phyloP scores from a whole-genome alignment of 2,113 vertebrate species.

The Anolis carolinensis region DNA sequence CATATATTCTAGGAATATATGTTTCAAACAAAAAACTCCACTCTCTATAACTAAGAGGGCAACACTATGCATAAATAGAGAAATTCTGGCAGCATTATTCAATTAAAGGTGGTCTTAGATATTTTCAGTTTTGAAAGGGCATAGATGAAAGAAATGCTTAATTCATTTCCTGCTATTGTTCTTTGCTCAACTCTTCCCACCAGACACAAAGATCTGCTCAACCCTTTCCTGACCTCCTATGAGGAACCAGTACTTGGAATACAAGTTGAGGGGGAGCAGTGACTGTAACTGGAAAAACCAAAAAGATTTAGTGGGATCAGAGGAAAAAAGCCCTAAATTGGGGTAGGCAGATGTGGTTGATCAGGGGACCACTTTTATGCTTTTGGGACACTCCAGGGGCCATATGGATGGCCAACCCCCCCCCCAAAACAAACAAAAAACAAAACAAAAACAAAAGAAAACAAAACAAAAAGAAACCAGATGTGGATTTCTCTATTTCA shows the following conservation, averaged over 20 bases:
- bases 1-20: conserved; percentile 57
- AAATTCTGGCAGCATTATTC: neutral
- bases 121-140: neutral
- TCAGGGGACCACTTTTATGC: too few species aligned
- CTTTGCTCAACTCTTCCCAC: neutral
- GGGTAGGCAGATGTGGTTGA: too few species aligned
- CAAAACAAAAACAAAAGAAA: too few species aligned
- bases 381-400: too few species aligned
- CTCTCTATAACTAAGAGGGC: conserved; percentile 40
- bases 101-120: neutral
- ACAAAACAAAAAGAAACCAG: too few species aligned
- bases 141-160: neutral
- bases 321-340: too few species aligned
- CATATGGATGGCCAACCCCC: too few species aligned
- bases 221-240: too few species aligned
- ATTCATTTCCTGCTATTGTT: neutral
- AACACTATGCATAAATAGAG: neutral
- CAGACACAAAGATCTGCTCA: neutral
- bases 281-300: too few species aligned
- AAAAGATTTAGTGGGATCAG: too few species aligned
- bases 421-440: too few species aligned
- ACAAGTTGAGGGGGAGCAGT: neutral
- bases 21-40: conserved; percentile 55
- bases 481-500: too few species aligned
- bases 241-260: neutral